Evolutionary conservation across 2,113 vertebrate genomes (phyloP).

Genomic region (Microtus montanus): DNA sequence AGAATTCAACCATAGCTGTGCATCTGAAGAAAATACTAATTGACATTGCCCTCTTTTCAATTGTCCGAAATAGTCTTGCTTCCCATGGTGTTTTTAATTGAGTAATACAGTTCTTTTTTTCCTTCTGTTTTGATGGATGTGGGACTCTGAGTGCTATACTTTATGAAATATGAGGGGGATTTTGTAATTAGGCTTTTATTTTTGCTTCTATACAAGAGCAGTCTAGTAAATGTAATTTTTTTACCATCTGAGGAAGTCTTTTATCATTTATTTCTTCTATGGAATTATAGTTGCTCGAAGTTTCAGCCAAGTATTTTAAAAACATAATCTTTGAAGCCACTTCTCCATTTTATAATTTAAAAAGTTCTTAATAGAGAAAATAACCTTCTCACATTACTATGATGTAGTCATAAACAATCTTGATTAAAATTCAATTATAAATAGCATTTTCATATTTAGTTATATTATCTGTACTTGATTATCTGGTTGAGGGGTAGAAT

Average conservation of each 20-base stretch:
- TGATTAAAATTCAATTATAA: background rate
- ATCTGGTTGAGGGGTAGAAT: background rate
- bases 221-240: background rate
- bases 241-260: background rate
- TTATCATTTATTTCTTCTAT: conserved; percentile 23
- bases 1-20: conserved; percentile 69
- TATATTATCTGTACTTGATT: background rate
- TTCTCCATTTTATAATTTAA: background rate
- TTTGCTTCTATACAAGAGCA: background rate
- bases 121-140: conserved; percentile 52
- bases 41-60: conserved; percentile 51
- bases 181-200: conserved; percentile 41
- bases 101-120: conserved; percentile 57
- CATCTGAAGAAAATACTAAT: conserved; percentile 60
- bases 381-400: background rate
- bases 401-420: background rate
- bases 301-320: conserved; percentile 27
- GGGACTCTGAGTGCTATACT: conserved; percentile 15
- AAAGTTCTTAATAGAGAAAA: background rate
- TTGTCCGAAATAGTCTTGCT: conserved; percentile 64
- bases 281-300: conserved; percentile 30
- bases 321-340: background rate
- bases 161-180: background rate
- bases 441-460: background rate
- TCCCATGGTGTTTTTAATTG: conserved; percentile 68